Base-by-base conservation (phyloP, 2,113 vertebrate species). In the Steatornis caripensis region DNA sequence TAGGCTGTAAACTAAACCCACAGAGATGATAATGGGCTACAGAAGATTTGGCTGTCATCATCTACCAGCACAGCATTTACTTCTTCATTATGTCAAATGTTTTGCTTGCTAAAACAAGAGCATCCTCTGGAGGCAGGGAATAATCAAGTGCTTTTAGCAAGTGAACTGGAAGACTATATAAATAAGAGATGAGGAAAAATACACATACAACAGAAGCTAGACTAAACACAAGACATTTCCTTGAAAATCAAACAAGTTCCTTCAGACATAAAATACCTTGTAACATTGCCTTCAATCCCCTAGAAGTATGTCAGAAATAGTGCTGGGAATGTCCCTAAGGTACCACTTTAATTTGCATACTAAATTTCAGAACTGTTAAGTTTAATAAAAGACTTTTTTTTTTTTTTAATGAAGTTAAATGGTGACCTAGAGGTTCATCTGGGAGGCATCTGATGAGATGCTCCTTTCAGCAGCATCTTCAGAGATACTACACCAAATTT, bases 91-190 rank as follows among this genome's bases (percentile, higher is more conserved):
- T 53, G 68, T 94, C 84, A 92, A 71, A 71, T 78, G 64, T 76
- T 95, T 92, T 95, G 66, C 87, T 79, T 93, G 74, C 83, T 80
- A 95, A 94, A 94, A 69, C 84, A 94, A 87, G 84, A 93, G 80
- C 94, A 93, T 95, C 87, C 84, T 94, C 90, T 84, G 84, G 78
- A 95, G 95, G 87, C 87, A 76, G 78, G 94, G 96, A 87, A 96
- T 78, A 94, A 92, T 80, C 89, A 95, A 92, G 55, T 80, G 80
- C 60, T 92, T 92, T 95, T 65, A 77, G 84, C 65, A 89, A 96
- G 79, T 43, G 45, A 95, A 85, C 46, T 79, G 72, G 74, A 92
- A 83, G 74, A 81, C 43, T 64, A 30, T 22, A 61, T 87, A 91
- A 96, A 84, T 93, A 91, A 84, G 76, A 92, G 36, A 97, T 90